These are phyloP conservation scores for Monoplex corrugatus DNA, from an alignment of 2,888 invertebrate species.

Conservation along the genomic window DNA sequence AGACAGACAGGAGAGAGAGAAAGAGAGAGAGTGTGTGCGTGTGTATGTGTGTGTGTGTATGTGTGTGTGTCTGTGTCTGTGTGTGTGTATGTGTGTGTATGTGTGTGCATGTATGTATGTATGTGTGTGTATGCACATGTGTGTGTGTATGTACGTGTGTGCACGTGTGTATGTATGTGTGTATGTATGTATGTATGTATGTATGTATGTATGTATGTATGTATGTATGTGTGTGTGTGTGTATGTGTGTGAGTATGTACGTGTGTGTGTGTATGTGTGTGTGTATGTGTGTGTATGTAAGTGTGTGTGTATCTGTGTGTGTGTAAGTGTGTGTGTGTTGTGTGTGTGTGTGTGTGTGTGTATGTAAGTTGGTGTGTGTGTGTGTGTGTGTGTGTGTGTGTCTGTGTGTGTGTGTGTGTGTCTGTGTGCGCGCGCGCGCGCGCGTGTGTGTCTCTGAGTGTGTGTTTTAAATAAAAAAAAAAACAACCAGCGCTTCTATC, in stretches of 20 bases:
- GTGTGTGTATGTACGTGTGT: neutral
- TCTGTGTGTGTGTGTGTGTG: conserved; percentile 6
- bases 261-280: conserved; percentile 3
- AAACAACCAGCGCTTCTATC: too few relatives aligned
- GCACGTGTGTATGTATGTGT: neutral
- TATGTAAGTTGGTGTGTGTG: too few relatives aligned
- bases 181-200: neutral
- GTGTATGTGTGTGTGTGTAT: neutral
- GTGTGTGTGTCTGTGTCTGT: neutral
- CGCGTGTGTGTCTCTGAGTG: neutral
- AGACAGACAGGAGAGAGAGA: neutral
- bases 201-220: neutral
- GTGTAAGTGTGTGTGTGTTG: neutral
- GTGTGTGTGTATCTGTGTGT: conserved; percentile 16
- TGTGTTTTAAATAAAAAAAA: neutral
- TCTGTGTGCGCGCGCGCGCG: neutral
- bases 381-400: too few relatives aligned
- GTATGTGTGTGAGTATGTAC: neutral
- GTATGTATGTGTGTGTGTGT: neutral
- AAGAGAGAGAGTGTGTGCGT: neutral
- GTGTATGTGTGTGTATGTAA: neutral
- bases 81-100: neutral
- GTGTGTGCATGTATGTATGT: neutral
- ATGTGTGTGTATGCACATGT: neutral
- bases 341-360: too few relatives aligned